A percentile compares a stretch with the other conserved stretches of the same genome.
phyloP scores from a whole-genome alignment of 2,113 vertebrate genomes.

The Strix uralensis region DNA sequence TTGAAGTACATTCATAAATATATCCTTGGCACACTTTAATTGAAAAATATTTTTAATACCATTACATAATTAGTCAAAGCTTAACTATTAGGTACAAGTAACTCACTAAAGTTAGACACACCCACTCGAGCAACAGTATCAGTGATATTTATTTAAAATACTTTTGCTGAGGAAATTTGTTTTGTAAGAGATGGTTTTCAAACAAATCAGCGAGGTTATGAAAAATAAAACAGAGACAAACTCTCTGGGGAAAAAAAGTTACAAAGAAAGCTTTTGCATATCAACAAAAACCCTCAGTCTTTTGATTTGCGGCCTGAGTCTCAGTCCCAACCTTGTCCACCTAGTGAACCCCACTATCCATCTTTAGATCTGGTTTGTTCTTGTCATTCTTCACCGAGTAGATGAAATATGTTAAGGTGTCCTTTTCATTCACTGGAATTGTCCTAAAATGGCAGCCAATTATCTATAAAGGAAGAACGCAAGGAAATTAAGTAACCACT shows the following conservation, averaged over 20 bases:
- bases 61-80: constrained; percentile 1
- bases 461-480: constrained; percentile 73
- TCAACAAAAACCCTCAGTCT: constrained; percentile 69
- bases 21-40: neutral
- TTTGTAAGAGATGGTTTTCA: constrained; percentile 54
- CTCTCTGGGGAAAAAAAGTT: constrained; percentile 63
- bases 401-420: constrained; percentile 87
- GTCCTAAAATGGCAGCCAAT: constrained; percentile 86
- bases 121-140: constrained; percentile 62
- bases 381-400: constrained; percentile 86
- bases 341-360: constrained; percentile 79
- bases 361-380: constrained; percentile 81
- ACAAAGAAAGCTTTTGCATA: constrained; percentile 72
- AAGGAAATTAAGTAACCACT: constrained; percentile 31
- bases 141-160: constrained; percentile 81
- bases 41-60: constrained; percentile 43
- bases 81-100: constrained; percentile 1
- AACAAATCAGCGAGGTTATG: constrained; percentile 68
- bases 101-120: constrained; percentile 60
- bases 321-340: constrained; percentile 46
- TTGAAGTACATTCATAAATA: constrained; percentile 11
- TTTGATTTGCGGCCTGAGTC: constrained; percentile 49
- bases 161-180: constrained; percentile 50
- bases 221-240: constrained; percentile 77
- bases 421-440: constrained; percentile 86